Base-by-base conservation (phyloP, 1,140 invertebrate genomes). In the Geopemphigus sp. region DNA sequence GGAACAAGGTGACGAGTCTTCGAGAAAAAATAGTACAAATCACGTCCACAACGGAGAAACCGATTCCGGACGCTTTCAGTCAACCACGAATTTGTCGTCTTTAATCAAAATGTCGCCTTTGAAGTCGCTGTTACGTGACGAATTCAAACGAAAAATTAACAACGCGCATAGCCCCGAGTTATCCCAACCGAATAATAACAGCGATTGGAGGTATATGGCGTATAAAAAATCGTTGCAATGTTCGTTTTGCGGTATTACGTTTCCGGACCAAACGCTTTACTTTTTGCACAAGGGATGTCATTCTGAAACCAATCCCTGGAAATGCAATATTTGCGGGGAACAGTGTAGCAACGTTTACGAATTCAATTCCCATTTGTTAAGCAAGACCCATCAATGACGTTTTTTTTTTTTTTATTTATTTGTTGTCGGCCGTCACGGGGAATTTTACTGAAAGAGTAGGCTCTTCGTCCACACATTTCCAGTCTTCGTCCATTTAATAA, bases 261-360 rank as follows among this genome's bases (percentile, higher is more conserved):
- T 97, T 86, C 94, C 94, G 2, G 96, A 98, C 87, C 93, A 94
- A 84, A 98, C 95, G 0, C 88, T 98, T 47, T 98, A 98, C 87
- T 96, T 98, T 87, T 89, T 98, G 68, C 97, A 98, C 88, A 98
- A 97, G 88, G 96, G 96, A 82, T 95, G 97, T 85, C 97, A 98
- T 87, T 96, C 94, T 82, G 94, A 97, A 83, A 93, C 94, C 81
- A 96, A 98, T 88, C 96, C 96, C 0, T 98, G 95, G 95, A 96
- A 96, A 86, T 98, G 97, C 87, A 98, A 98, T 87, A 94, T 98
- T 82, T 98, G 97, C 86, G 95, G 95, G 39, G 93, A 96, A 86
- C 91, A 93, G 84, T 96, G 94, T 85, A 92, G 90, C 84, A 96
- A 97, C 84, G 91, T 96, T 50, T 97, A 98, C 86, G 94, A 97